Percentiles rank a stretch among this genome's conserved stretches.
Evolutionary conservation across 2,113 vertebrate species (phyloP).

Genomic region (Hystrix cristata): DNA sequence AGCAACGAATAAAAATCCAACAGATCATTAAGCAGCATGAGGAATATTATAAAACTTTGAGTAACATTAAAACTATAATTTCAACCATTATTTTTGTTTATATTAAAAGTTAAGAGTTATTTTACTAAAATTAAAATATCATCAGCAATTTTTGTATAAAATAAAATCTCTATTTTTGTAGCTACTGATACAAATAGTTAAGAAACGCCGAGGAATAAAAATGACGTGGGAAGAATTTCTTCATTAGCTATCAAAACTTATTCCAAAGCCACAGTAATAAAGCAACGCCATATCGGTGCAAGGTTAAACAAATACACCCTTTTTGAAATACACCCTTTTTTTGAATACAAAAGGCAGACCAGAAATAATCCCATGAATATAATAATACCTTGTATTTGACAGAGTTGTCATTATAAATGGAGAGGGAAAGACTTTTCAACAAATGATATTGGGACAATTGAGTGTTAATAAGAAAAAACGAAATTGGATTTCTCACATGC

Average conservation of each 20-base stretch:
- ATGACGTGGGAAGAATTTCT: background rate
- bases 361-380: background rate
- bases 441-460: conserved; percentile 18
- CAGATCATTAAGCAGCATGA: background rate
- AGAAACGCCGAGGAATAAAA: background rate
- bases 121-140: conserved; percentile 35
- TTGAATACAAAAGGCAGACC: background rate
- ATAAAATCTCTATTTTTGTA: conserved; percentile 18
- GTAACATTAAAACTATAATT: background rate
- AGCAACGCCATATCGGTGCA: background rate
- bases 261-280: conserved; percentile 10
- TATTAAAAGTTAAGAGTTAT: conserved; percentile 36
- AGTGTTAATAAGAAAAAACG: background rate
- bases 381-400: conserved; percentile 9
- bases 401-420: background rate
- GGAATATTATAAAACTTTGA: background rate
- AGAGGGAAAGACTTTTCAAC: background rate
- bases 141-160: conserved; percentile 14
- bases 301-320: background rate
- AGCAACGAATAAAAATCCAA: conserved; percentile 30
- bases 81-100: background rate
- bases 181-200: background rate
- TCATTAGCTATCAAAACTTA: background rate
- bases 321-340: too few species aligned
- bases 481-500: conserved; percentile 12